phyloP scores from a whole-genome alignment of 2,797 vertebrate genomes.

The Anas capensis region DNA sequence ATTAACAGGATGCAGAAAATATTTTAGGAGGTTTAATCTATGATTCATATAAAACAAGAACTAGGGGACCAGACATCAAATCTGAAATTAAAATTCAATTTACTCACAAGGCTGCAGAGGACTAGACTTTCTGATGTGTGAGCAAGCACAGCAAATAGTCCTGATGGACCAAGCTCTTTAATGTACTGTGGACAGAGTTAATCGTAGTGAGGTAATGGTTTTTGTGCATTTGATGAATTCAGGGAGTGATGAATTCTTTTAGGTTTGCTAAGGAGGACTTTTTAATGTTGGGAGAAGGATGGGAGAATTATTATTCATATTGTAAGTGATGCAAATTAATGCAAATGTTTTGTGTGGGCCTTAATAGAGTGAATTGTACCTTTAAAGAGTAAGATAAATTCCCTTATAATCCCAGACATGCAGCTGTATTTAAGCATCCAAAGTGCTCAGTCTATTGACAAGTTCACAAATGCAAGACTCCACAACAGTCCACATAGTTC shows the following conservation, averaged over 20 bases:
- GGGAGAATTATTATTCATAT: neutral
- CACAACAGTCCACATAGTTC: neutral
- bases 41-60: neutral
- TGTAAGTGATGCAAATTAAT: slow-evolving; percentile 45
- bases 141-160: slow-evolving; percentile 5
- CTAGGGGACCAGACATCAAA: neutral
- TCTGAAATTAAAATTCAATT: slow-evolving; percentile 27
- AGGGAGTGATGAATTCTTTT: neutral
- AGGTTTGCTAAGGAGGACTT: neutral
- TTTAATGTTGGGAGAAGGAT: neutral
- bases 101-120: neutral
- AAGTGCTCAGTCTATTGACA: neutral
- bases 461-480: neutral
- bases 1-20: neutral
- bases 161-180: neutral
- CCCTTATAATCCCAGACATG: neutral
- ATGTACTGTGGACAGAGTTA: neutral
- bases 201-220: neutral
- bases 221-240: neutral
- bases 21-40: neutral
- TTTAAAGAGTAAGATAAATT: slow-evolving; percentile 20
- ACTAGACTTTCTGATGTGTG: neutral
- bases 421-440: neutral
- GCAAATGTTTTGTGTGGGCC: slow-evolving; percentile 44
- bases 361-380: neutral